phyloP scores from a whole-genome alignment of 2,888 invertebrate species.

The Polymixis lichenea region DNA sequence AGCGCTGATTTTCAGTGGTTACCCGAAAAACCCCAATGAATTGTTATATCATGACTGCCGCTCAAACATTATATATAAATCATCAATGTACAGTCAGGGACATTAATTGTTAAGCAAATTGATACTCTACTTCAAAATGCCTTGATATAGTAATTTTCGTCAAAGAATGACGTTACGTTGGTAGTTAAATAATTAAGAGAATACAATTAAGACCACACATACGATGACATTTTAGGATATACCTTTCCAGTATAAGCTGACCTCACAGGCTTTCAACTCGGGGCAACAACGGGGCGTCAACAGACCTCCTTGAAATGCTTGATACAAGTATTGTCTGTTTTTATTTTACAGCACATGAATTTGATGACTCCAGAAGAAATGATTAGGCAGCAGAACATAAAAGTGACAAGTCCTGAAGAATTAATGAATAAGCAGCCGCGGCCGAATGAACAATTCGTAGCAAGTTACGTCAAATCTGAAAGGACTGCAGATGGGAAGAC shows the following conservation, averaged over 20 bases:
- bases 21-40: no score
- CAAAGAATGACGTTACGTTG: neutral
- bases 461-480: neutral
- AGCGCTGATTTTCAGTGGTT: no score
- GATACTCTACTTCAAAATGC: neutral
- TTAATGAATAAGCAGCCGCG: neutral
- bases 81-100: neutral
- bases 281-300: no score
- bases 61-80: neutral
- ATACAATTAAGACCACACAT: neutral
- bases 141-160: neutral
- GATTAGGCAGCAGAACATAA: neutral
- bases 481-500: neutral
- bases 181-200: neutral
- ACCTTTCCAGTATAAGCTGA: neutral
- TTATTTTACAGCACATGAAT: neutral
- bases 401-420: neutral
- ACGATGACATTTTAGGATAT: neutral
- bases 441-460: rapidly evolving
- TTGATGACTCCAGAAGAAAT: neutral
- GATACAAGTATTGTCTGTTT: neutral
- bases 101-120: neutral
- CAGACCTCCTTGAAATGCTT: neutral
- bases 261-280: neutral
- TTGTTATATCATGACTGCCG: no score